Evolutionary conservation across 2,113 vertebrate genomes (phyloP).

Genomic region (Cheilinus undulatus): DNA sequence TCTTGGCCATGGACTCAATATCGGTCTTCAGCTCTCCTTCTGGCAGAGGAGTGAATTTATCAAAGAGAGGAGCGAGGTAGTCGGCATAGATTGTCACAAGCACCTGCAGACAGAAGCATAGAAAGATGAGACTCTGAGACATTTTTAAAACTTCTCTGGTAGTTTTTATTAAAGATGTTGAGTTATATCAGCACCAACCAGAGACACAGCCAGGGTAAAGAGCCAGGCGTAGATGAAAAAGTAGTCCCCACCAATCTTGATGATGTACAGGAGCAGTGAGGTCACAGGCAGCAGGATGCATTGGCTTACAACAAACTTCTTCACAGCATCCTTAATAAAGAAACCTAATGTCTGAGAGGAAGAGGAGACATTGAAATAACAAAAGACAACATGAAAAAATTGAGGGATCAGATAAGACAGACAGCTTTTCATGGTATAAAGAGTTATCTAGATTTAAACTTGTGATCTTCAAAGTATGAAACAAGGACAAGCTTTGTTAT

Average conservation of each 20-base stretch:
- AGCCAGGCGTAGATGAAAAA: constrained; percentile 99
- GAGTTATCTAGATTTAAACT: too few relatives aligned
- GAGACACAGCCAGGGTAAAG: constrained; percentile 93
- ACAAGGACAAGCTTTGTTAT: too few relatives aligned
- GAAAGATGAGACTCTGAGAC: not conserved
- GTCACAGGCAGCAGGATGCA: constrained; percentile 97
- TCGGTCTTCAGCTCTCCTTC: constrained; percentile 94
- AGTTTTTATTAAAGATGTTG: not conserved
- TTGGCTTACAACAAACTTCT: constrained; percentile 97
- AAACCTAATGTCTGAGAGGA: constrained; percentile 90
- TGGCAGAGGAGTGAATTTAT: constrained; percentile 96
- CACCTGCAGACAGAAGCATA: constrained; percentile 81
- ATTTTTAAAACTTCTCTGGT: not conserved
- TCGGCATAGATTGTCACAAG: constrained; percentile 99
- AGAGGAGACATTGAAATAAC: constrained; percentile 5
- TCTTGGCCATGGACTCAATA: constrained; percentile 94
- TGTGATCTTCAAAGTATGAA: too few relatives aligned
- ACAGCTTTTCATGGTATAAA: too few relatives aligned
- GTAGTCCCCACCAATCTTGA: constrained; percentile 98
- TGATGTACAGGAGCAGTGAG: constrained; percentile 96
- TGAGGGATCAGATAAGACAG: too few relatives aligned
- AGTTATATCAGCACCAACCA: constrained; percentile 86
- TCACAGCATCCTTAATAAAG: constrained; percentile 96
- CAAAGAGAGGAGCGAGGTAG: constrained; percentile 98
- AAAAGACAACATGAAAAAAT: not conserved